Evolutionary conservation across 2,797 vertebrate genomes (phyloP).

Genomic region (Anabas testudineus): DNA sequence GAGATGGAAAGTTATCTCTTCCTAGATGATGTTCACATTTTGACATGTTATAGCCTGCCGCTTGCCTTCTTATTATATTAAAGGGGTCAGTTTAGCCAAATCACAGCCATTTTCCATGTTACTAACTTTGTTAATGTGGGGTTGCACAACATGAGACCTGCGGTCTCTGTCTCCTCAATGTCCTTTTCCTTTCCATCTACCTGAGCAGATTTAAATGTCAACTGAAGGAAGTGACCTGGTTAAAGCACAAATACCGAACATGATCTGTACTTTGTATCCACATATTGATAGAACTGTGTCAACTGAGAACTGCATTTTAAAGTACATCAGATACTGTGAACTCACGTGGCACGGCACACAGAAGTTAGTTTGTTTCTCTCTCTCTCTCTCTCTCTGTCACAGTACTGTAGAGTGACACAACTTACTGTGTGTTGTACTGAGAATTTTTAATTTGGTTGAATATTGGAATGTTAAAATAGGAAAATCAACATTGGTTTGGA

Average conservation of each 20-base stretch:
- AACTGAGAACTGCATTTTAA: constrained; percentile 14
- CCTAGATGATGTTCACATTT: no score
- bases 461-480: no score
- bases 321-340: not conserved
- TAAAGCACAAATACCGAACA: constrained; percentile 19
- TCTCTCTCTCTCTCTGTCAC: not conserved
- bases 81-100: no score
- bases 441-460: not conserved
- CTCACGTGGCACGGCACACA: not conserved
- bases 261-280: constrained; percentile 9
- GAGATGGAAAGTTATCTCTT: no score
- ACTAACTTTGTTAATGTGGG: no score
- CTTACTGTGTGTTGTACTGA: not conserved
- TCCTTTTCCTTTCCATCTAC: not conserved
- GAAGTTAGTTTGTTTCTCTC: not conserved
- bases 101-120: no score
- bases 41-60: no score
- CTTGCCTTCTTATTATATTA: no score
- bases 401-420: no score
- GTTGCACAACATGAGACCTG: not conserved
- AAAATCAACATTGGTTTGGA: not conserved
- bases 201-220: constrained; percentile 5
- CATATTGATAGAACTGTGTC: constrained; percentile 6
- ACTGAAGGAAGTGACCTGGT: constrained; percentile 29
- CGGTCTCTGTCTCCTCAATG: constrained; percentile 1